Evolutionary conservation across 2,113 vertebrate species (phyloP).

Genomic region (Rhea americana): DNA sequence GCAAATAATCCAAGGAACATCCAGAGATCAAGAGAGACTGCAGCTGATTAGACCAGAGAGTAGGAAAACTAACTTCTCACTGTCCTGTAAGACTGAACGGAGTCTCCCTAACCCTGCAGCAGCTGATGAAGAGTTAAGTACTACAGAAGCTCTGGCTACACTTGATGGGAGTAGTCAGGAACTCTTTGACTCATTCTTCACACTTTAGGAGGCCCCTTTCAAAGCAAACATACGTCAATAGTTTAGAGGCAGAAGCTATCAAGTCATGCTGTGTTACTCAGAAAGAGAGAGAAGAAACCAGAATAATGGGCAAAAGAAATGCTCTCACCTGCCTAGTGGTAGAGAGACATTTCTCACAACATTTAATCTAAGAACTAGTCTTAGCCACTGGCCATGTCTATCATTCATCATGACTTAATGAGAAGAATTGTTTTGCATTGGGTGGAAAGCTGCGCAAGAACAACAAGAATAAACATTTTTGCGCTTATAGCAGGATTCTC

Average conservation of each 20-base stretch:
- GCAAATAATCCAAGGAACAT: not conserved
- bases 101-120: slow-evolving; percentile 1
- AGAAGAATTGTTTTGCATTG: slow-evolving; percentile 17
- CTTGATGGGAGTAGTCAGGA: slow-evolving; percentile 18
- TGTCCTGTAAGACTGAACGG: not conserved
- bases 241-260: slow-evolving; percentile 65
- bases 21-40: not conserved
- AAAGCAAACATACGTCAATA: slow-evolving; percentile 57
- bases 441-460: slow-evolving; percentile 4
- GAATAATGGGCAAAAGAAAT: slow-evolving; percentile 64
- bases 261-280: slow-evolving; percentile 63
- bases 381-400: slow-evolving; percentile 41
- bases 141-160: not conserved
- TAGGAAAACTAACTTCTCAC: not conserved
- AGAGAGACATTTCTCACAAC: slow-evolving; percentile 59
- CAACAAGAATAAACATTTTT: slow-evolving; percentile 39
- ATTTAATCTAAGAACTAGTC: slow-evolving; percentile 52
- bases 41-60: not conserved
- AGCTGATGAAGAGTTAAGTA: slow-evolving; percentile 39
- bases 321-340: slow-evolving; percentile 61
- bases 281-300: slow-evolving; percentile 44
- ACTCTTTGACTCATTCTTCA: slow-evolving; percentile 56
- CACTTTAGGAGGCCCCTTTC: slow-evolving; percentile 64
- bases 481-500: slow-evolving; percentile 25
- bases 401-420: slow-evolving; percentile 56